Evolutionary conservation across 2,797 vertebrate species (phyloP).

Genomic region (Cyprinodon diabolis): DNA sequence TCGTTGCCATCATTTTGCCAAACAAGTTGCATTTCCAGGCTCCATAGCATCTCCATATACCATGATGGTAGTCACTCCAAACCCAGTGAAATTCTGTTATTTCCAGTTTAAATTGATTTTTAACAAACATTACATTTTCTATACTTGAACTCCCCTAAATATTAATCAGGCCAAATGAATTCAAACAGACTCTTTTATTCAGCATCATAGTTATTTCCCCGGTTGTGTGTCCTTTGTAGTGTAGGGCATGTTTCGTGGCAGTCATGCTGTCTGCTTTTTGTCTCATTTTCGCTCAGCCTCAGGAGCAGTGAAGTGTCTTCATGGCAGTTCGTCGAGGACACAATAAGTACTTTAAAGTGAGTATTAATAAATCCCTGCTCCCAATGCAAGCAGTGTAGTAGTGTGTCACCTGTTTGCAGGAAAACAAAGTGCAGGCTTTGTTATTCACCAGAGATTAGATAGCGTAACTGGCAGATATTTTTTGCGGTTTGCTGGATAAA

Average conservation of each 20-base stretch:
- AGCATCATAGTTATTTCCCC: neutral
- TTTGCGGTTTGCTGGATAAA: neutral
- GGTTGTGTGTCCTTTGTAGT: neutral
- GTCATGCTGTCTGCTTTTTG: constrained; percentile 50
- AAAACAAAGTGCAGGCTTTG: neutral
- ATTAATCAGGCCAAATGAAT: neutral
- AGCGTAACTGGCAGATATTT: neutral
- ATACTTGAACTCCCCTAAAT: neutral
- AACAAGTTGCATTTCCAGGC: neutral
- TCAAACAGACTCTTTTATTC: neutral
- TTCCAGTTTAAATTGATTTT: neutral
- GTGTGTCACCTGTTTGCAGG: constrained; percentile 1
- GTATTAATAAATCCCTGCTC: constrained; percentile 56
- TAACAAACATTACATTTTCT: neutral
- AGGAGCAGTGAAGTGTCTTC: constrained; percentile 85
- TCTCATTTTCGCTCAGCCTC: constrained; percentile 70
- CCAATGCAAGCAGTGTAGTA: neutral
- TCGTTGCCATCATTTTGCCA: neutral
- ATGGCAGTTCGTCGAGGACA: constrained; percentile 88
- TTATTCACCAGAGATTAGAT: neutral
- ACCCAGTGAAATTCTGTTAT: neutral
- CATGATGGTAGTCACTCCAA: neutral
- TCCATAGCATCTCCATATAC: neutral
- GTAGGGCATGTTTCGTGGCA: neutral
- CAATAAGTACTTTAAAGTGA: constrained; percentile 86